Evolutionary conservation across 2,888 invertebrate species (phyloP).

Genomic region (Selenia dentaria): DNA sequence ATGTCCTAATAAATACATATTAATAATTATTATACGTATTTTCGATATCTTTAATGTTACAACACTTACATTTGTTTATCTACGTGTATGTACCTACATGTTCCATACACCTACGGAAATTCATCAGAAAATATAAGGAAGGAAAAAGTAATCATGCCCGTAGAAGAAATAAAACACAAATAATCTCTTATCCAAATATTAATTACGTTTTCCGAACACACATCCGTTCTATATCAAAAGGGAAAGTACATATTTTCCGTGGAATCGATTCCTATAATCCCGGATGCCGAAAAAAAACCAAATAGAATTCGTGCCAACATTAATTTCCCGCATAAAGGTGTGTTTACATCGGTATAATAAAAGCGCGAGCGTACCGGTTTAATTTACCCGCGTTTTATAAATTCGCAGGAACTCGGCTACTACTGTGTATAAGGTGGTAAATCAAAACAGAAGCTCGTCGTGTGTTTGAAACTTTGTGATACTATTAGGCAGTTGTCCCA

Average conservation of each 20-base stretch:
- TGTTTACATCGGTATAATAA: slow-evolving; percentile 25
- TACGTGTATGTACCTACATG: too few species aligned
- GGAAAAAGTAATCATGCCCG: background rate
- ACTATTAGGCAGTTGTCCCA: too few species aligned
- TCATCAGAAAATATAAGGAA: too few species aligned
- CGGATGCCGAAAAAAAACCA: slow-evolving; percentile 15
- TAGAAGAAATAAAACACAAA: background rate
- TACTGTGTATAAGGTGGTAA: slow-evolving; percentile 4
- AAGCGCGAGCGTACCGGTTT: slow-evolving; percentile 11
- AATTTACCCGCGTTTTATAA: slow-evolving; percentile 18
- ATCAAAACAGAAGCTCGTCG: slow-evolving; percentile 8
- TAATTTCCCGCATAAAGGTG: slow-evolving; percentile 28
- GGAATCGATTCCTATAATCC: slow-evolving; percentile 9
- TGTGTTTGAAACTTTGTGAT: slow-evolving; percentile 5
- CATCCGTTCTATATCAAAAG: slow-evolving; percentile 3
- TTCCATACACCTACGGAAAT: too few species aligned
- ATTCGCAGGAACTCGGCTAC: slow-evolving; percentile 4
- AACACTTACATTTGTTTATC: too few species aligned
- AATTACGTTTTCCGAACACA: slow-evolving; percentile 9
- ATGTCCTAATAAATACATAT: too few species aligned
- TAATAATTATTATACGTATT: too few species aligned
- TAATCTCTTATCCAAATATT: slow-evolving; percentile 13
- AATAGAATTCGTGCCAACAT: slow-evolving; percentile 26
- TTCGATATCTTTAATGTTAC: too few species aligned
- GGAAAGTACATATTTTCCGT: slow-evolving; percentile 2